phyloP scores from a whole-genome alignment of 2,888 invertebrate species.

The Augochlorella aurata region DNA sequence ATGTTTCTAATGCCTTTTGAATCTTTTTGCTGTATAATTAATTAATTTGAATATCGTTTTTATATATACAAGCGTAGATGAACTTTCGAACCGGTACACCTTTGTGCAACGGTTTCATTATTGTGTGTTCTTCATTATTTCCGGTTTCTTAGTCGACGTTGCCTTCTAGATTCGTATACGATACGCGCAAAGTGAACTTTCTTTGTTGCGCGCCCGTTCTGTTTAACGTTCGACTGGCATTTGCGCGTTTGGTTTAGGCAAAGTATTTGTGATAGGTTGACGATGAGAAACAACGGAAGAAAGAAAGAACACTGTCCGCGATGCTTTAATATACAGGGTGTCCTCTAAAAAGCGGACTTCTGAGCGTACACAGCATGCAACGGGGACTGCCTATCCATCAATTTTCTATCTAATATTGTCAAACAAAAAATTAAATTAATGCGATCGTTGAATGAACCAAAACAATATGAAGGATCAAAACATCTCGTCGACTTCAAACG shows the following conservation, averaged over 20 bases:
- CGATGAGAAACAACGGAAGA: slow-evolving; percentile 27
- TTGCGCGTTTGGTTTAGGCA: slow-evolving; percentile 14
- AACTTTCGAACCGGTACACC: slow-evolving; percentile 6
- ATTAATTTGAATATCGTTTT: slow-evolving; percentile 2
- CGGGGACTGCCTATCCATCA: not conserved
- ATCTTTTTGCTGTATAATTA: slow-evolving; percentile 20
- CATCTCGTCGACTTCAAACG: not conserved
- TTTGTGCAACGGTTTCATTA: not conserved
- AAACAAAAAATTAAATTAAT: not conserved
- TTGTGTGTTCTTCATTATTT: slow-evolving; percentile 8
- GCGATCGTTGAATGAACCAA: not conserved
- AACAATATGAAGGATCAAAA: not conserved
- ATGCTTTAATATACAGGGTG: slow-evolving; percentile 7
- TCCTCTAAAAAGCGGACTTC: not conserved
- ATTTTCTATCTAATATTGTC: not conserved
- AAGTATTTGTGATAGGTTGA: slow-evolving; percentile 38
- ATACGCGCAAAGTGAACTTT: slow-evolving; percentile 19
- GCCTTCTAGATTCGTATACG: slow-evolving; percentile 37
- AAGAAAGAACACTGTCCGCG: slow-evolving; percentile 17
- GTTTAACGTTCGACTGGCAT: slow-evolving; percentile 42
- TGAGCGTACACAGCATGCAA: not conserved
- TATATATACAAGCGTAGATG: slow-evolving; percentile 5
- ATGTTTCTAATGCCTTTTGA: slow-evolving; percentile 50
- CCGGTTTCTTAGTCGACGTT: slow-evolving; percentile 5
- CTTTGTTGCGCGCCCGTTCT: slow-evolving; percentile 20